Percentiles rank a stretch among this genome's conserved stretches.
Evolutionary conservation across 2,888 invertebrate genomes (phyloP).

Genomic region (Ennomos quercinarius): DNA sequence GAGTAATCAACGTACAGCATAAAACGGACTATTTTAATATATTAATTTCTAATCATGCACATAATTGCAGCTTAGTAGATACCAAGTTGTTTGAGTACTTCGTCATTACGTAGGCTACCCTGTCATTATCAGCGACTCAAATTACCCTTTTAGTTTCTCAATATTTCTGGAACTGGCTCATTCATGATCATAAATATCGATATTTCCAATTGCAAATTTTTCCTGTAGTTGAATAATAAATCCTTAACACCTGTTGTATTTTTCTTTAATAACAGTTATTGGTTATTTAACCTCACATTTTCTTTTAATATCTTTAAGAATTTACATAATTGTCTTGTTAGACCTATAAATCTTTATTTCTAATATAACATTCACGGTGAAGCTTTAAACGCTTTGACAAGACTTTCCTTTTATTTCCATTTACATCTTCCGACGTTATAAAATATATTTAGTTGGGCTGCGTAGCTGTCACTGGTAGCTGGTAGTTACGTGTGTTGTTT

Average conservation of each 20-base stretch:
- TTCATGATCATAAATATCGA: not conserved
- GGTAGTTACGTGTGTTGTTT: slow-evolving; percentile 32
- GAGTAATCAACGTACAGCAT: slow-evolving; percentile 42
- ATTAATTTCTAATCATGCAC: slow-evolving; percentile 67
- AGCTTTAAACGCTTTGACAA: slow-evolving; percentile 51
- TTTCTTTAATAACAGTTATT: too few relatives aligned
- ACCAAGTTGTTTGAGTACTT: slow-evolving; percentile 52
- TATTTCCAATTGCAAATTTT: too few relatives aligned
- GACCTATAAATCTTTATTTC: too few relatives aligned
- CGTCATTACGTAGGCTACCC: slow-evolving; percentile 56
- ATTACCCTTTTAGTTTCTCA: slow-evolving; percentile 39
- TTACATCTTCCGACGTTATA: slow-evolving; percentile 57
- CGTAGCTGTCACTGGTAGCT: slow-evolving; percentile 53
- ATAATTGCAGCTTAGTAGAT: slow-evolving; percentile 73
- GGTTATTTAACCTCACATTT: too few relatives aligned
- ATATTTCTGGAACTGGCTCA: slow-evolving; percentile 5
- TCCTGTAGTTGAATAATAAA: too few relatives aligned
- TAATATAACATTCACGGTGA: slow-evolving; percentile 67
- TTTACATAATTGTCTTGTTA: too few relatives aligned
- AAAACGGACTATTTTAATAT: slow-evolving; percentile 31
- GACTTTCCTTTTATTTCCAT: slow-evolving; percentile 66
- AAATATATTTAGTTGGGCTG: slow-evolving; percentile 61
- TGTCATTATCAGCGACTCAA: slow-evolving; percentile 42
- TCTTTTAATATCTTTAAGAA: too few relatives aligned
- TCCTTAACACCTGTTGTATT: too few relatives aligned